A percentile compares a stretch with the other conserved stretches of the same genome.
Evolutionary conservation across 2,797 vertebrate genomes (phyloP).

Genomic region (Lepus townsendii): DNA sequence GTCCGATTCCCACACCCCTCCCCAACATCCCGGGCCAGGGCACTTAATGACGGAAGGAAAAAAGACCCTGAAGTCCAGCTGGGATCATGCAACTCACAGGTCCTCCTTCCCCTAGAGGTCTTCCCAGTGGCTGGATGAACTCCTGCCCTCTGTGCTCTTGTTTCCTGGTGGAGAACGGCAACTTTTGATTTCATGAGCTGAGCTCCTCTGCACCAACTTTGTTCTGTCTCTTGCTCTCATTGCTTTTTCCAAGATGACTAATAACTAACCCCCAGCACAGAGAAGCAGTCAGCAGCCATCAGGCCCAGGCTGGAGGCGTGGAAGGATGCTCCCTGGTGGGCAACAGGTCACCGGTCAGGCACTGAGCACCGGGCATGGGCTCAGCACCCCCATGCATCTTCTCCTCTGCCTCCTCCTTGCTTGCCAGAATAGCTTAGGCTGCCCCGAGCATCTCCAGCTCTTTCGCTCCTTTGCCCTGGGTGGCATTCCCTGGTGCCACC

Average conservation of each 20-base stretch:
- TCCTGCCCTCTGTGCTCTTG: slow-evolving; percentile 63
- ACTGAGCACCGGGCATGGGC: slow-evolving; percentile 18
- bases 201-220: slow-evolving; percentile 75
- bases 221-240: slow-evolving; percentile 77
- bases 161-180: slow-evolving; percentile 68
- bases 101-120: slow-evolving; percentile 52
- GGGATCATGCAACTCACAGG: slow-evolving; percentile 55
- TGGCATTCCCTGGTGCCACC: too few species aligned
- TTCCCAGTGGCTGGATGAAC: slow-evolving; percentile 67
- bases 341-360: slow-evolving; percentile 79
- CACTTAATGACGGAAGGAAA: neutral
- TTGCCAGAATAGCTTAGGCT: neutral
- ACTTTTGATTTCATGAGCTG: slow-evolving; percentile 78
- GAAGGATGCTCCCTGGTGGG: slow-evolving; percentile 81
- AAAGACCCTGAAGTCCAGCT: slow-evolving; percentile 32
- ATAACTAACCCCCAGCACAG: slow-evolving; percentile 82
- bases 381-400: slow-evolving; percentile 46
- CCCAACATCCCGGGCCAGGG: neutral
- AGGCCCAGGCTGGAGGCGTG: slow-evolving; percentile 65
- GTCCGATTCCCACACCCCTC: neutral
- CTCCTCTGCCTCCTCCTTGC: neutral
- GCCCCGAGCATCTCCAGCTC: neutral
- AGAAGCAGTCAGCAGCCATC: slow-evolving; percentile 80
- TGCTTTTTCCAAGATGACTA: slow-evolving; percentile 83
- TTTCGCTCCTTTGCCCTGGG: neutral